A percentile compares a stretch with the other conserved stretches of the same genome.
These are phyloP conservation scores for Magallana nippona DNA, from an alignment of 2,888 invertebrate genomes.

Conservation along the genomic window DNA sequence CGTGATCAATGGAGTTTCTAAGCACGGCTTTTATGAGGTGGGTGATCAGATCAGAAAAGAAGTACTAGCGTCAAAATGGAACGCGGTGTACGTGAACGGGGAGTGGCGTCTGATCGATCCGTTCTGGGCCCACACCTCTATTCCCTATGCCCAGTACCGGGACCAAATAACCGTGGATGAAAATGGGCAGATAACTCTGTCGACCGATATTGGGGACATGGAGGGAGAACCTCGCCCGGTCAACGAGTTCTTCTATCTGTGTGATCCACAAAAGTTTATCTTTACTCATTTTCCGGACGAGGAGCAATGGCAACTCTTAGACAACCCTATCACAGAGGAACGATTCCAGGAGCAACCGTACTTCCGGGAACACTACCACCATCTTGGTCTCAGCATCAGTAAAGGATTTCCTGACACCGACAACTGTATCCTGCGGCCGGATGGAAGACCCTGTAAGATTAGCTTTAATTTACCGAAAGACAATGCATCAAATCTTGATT, in stretches of 20 bases:
- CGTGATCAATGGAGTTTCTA: conserved; percentile 48
- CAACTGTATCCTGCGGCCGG: conserved; percentile 51
- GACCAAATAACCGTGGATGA: conserved; percentile 47
- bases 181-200: conserved; percentile 42
- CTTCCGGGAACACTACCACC: conserved; percentile 61
- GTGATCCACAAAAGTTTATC: conserved; percentile 64
- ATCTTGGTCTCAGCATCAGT: conserved; percentile 53
- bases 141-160: conserved; percentile 41
- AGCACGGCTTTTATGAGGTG: conserved; percentile 47
- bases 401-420: conserved; percentile 45
- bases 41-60: conserved; percentile 46
- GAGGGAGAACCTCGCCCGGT: conserved; percentile 54
- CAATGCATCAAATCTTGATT: conserved; percentile 48
- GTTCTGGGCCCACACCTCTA: conserved; percentile 46
- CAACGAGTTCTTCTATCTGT: conserved; percentile 68
- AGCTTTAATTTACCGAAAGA: conserved; percentile 53
- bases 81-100: conserved; percentile 47
- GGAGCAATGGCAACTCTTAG: conserved; percentile 63
- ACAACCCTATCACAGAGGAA: conserved; percentile 50
- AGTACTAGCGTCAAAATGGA: conserved; percentile 46
- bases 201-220: conserved; percentile 37
- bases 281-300: conserved; percentile 65
- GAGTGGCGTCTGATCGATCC: conserved; percentile 50
- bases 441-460: conserved; percentile 53
- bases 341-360: conserved; percentile 60